phyloP scores from a whole-genome alignment of 1,140 invertebrate genomes.

The Drosophila trapezifrons region DNA sequence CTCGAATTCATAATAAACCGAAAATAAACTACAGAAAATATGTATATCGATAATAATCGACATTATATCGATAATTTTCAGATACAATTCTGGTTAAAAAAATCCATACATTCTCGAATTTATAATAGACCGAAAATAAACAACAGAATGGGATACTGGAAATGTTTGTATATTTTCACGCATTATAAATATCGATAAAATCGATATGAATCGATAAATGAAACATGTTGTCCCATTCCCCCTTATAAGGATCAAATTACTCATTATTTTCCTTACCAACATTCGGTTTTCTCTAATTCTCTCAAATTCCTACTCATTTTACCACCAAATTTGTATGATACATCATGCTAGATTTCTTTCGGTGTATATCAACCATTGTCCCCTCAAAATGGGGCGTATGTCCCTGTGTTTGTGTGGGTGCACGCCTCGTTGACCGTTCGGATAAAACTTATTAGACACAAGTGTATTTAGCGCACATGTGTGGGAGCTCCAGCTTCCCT shows the following conservation, averaged over 20 bases:
- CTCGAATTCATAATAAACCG: too few relatives aligned
- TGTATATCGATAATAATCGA: neutral
- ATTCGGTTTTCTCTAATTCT: neutral
- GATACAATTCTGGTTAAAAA: too few relatives aligned
- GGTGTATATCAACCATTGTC: slow-evolving; percentile 16
- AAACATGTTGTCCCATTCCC: neutral
- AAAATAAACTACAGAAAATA: too few relatives aligned
- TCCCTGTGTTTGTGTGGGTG: slow-evolving; percentile 43
- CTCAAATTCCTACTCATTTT: too few relatives aligned
- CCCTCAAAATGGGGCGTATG: slow-evolving; percentile 8
- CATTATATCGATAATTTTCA: too few relatives aligned
- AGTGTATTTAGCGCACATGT: slow-evolving; percentile 77
- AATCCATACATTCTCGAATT: neutral
- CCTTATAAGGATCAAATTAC: too few relatives aligned
- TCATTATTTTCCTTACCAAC: too few relatives aligned
- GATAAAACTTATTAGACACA: slow-evolving; percentile 80
- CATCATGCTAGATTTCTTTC: neutral
- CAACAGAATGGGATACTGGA: too few relatives aligned
- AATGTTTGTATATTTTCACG: too few relatives aligned
- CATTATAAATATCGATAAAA: neutral
- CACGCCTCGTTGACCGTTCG: slow-evolving; percentile 70
- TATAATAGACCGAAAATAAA: too few relatives aligned
- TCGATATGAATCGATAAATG: neutral
- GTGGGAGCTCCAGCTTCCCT: slow-evolving; percentile 19
- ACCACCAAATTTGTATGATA: neutral